phyloP scores from a whole-genome alignment of 2,888 invertebrate genomes.

The Ophioninae sp. region DNA sequence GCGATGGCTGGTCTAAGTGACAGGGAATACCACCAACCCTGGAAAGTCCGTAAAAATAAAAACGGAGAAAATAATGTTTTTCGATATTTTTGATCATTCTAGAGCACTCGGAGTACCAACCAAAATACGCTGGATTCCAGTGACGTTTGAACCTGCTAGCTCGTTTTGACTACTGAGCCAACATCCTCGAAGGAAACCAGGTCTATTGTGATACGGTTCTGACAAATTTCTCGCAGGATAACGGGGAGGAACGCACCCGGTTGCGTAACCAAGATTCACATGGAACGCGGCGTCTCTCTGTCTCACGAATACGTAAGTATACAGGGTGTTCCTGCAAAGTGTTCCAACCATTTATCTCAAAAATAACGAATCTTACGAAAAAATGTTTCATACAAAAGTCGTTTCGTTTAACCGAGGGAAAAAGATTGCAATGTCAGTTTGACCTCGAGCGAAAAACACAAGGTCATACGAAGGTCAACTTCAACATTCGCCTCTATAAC shows the following conservation, averaged over 20 bases:
- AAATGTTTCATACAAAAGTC: too few species aligned
- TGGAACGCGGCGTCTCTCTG: conserved; percentile 8
- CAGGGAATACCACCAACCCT: neutral
- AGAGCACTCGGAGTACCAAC: neutral
- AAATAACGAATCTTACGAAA: too few species aligned
- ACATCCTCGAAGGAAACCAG: conserved; percentile 37
- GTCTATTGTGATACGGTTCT: conserved; percentile 43
- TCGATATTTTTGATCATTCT: too few species aligned
- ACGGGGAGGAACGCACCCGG: conserved; percentile 29
- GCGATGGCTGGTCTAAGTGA: too few species aligned
- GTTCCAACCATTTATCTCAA: too few species aligned
- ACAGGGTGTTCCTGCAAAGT: too few species aligned
- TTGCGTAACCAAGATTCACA: conserved; percentile 46
- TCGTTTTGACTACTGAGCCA: conserved; percentile 17
- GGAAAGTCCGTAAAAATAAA: neutral
- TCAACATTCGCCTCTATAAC: too few species aligned
- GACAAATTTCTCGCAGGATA: conserved; percentile 24
- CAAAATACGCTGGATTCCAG: conserved; percentile 1
- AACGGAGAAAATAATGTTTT: neutral
- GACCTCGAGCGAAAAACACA: too few species aligned
- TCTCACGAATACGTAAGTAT: too few species aligned
- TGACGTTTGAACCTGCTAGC: conserved; percentile 21
- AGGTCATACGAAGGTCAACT: too few species aligned
- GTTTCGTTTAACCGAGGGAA: too few species aligned
- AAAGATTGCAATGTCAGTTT: too few species aligned